Evolutionary conservation across 92 coral and sea anemone genomes (phyloP), one percentile per base, ranked within the genome.

Genomic region (Actinernus sp.): DNA sequence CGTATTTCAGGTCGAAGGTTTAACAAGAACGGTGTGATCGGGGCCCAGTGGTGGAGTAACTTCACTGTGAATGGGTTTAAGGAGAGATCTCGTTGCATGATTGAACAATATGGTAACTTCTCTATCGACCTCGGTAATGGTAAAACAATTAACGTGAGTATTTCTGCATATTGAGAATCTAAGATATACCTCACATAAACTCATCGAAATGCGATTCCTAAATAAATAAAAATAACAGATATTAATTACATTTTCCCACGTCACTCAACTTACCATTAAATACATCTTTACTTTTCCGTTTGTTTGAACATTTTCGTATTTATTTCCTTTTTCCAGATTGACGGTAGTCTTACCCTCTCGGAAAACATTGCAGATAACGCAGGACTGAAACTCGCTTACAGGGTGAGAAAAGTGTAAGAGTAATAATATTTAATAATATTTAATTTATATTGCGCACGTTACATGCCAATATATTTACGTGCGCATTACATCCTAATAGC

Each of bases 301-400:
- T n/a, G n/a, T n/a, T n/a, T n/a, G n/a, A n/a, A n/a, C n/a, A n/a
- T n/a, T n/a, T n/a, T n/a, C n/a, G n/a, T n/a, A n/a, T n/a, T 4
- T 14, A 49, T 1, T 14, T 49, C 26, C 6, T 0, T 51, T 34
- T 20, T 9, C 31, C 58, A 90, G 96, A 63, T 80, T 28, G 76
- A 90, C 44, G 96, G 96, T 7, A 41, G 27, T 2, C 76, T 64
- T 34, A 79, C 96, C 4, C 32, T 90, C 57, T 50, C 92, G 31
- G 96, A 90, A 55, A 90, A 90, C 59, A 85, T 90, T 30, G 96
- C 96, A 0, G 96, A 90, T 33, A 85, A 85, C 34, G 92, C 81
- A 4, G 96, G 92, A 21, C 65, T 90, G 16, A 71, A 82, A 2
- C 76, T 90, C 17, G 71, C 96, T 8, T 90, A 85, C 69, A 74